Evolutionary conservation across 2,113 vertebrate genomes (phyloP), one percentile per base, ranked within the genome.

Genomic region (Symphodus melops): DNA sequence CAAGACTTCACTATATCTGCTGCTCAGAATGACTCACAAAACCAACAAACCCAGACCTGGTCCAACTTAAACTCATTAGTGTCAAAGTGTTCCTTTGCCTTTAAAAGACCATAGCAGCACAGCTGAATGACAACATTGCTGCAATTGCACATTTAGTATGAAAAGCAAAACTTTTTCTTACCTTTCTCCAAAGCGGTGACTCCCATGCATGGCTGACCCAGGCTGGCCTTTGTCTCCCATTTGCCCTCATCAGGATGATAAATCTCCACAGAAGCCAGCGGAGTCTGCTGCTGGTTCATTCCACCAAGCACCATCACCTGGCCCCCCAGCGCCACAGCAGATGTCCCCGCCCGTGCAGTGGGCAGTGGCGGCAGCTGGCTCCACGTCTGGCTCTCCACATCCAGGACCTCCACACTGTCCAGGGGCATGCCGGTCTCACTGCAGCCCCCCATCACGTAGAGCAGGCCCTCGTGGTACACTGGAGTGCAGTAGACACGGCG

Each of bases 181-280:
- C 98, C 98, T 97, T 94, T 97, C 91, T 97, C 96, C 76, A 97
- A 79, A 0, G 95, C 93, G 0, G 96, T 96, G 89, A 98, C 94
- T 33, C 98, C 98, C 98, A 99, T 99, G 70, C 97, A 97, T 0
- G 97, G 93, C 90, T 98, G 97, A 12, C 95, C 93, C 85, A 99
- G 92, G 7, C 95, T 90, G 0, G 96, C 94, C 70, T 92, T 96
- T 25, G 92, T 96, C 91, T 98, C 96, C 98, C 98, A 99, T 80
- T 95, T 96, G 81, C 97, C 97, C 87, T 98, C 96, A 1, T 99
- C 98, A 0, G 93, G 92, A 12, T 97, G 93, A 93, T 95, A 99
- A 79, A 95, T 93, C 77, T 99, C 98, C 68, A 99, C 96, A 0
- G 97, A 96, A 21, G 96, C 95, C 13, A 99, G 93, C 0, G 98